These are phyloP conservation scores for Acanthochromis polyacanthus DNA, from an alignment of 2,113 vertebrate species.

Conservation along the genomic window DNA sequence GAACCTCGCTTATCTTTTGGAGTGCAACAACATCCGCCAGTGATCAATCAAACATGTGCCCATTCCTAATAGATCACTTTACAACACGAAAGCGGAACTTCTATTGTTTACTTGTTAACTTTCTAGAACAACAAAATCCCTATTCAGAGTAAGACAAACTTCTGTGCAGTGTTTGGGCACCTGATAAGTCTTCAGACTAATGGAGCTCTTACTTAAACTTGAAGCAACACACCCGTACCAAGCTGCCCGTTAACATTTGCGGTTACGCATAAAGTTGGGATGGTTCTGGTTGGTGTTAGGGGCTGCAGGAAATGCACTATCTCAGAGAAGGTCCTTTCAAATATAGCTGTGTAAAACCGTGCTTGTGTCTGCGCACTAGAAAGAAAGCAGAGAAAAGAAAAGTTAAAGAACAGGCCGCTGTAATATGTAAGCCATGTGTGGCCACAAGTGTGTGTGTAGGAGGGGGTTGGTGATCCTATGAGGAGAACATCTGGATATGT, in stretches of 20 bases:
- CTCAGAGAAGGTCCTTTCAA: slow-evolving; percentile 24
- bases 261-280: background rate
- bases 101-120: background rate
- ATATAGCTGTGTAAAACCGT: slow-evolving; percentile 26
- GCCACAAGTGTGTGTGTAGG: slow-evolving; percentile 56
- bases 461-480: slow-evolving; percentile 72
- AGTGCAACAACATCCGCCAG: background rate
- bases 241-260: background rate
- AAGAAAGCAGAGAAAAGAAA: slow-evolving; percentile 49
- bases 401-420: slow-evolving; percentile 54
- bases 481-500: slow-evolving; percentile 85
- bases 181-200: background rate
- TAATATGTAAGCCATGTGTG: slow-evolving; percentile 78
- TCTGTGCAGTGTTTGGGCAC: background rate
- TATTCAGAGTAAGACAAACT: background rate
- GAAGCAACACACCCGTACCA: slow-evolving; percentile 4
- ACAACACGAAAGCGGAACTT: background rate
- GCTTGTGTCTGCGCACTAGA: slow-evolving; percentile 23
- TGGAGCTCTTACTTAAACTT: slow-evolving; percentile 17
- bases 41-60: background rate
- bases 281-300: background rate
- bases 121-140: background rate
- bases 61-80: background rate
- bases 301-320: background rate
- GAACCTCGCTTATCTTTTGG: background rate